These are phyloP conservation scores for Hippolais icterina DNA, from an alignment of 2,113 vertebrate genomes.

Conservation along the genomic window DNA sequence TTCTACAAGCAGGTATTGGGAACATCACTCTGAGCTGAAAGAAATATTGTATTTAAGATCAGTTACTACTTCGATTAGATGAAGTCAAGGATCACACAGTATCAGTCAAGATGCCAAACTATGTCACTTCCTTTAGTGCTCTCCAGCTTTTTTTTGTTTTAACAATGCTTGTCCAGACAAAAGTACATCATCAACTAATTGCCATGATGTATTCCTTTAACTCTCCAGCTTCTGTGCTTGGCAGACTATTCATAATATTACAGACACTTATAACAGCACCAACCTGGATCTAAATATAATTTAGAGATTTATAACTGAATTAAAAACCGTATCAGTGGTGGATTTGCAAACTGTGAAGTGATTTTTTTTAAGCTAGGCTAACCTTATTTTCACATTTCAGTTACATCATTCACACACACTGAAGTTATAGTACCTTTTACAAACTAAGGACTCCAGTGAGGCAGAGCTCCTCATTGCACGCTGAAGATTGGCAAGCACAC, in stretches of 20 bases:
- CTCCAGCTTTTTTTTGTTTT: background rate
- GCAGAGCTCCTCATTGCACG: background rate
- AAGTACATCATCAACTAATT: constrained; percentile 32
- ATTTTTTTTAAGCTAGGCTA: background rate
- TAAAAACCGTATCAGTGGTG: background rate
- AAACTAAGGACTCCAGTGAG: background rate
- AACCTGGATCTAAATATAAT: background rate
- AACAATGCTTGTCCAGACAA: constrained; percentile 13
- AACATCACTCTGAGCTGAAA: background rate
- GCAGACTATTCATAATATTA: background rate
- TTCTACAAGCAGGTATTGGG: background rate
- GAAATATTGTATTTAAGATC: background rate
- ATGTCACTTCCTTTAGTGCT: constrained; percentile 34
- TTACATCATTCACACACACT: background rate
- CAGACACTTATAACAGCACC: background rate
- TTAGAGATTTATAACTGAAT: background rate
- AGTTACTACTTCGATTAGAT: constrained; percentile 6
- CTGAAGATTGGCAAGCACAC: background rate
- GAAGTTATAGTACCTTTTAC: background rate
- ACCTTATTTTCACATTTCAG: background rate
- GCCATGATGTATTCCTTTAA: constrained; percentile 31
- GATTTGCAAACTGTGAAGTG: background rate
- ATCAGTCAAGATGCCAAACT: background rate
- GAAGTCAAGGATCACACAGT: background rate
- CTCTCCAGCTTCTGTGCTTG: background rate